phyloP scores from a whole-genome alignment of 1,140 invertebrate species.

The Panagrolaimus sp. region DNA sequence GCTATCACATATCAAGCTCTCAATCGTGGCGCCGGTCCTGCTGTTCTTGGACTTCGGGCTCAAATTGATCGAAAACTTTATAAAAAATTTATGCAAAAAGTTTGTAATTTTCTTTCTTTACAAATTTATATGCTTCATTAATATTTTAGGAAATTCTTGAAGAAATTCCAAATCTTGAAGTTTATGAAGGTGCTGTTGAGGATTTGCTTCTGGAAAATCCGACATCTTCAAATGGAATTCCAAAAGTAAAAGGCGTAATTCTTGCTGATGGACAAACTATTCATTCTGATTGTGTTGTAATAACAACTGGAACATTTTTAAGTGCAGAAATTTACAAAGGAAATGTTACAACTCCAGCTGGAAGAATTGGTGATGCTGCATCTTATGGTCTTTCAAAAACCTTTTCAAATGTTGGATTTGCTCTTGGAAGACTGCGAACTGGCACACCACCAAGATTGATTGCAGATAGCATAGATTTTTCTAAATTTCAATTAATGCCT shows the following conservation, averaged over 20 bases:
- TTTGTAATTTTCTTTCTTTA: constrained; percentile 65
- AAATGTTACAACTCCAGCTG: constrained; percentile 72
- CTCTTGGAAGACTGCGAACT: constrained; percentile 80
- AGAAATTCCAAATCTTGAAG: constrained; percentile 68
- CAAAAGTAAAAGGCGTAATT: constrained; percentile 56
- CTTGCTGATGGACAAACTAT: constrained; percentile 36
- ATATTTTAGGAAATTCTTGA: constrained; percentile 45
- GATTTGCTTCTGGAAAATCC: constrained; percentile 69
- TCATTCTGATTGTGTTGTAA: constrained; percentile 68
- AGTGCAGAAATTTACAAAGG: constrained; percentile 83
- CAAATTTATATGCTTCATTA: constrained; percentile 12
- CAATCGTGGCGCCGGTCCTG: constrained; percentile 75
- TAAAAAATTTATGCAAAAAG: constrained; percentile 74
- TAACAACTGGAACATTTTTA: constrained; percentile 90
- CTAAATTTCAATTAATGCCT: constrained; percentile 35
- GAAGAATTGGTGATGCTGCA: constrained; percentile 76
- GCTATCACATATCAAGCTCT: constrained; percentile 68
- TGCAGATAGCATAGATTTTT: constrained; percentile 72
- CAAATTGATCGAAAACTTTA: constrained; percentile 83
- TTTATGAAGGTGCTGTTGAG: constrained; percentile 74
- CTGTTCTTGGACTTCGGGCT: constrained; percentile 79
- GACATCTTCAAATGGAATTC: constrained; percentile 60
- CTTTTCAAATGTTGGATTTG: constrained; percentile 70
- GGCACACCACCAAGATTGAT: constrained; percentile 80
- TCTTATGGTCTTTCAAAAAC: constrained; percentile 77